A percentile compares a stretch with the other conserved stretches of the same genome.
Conservation (phyloP, 1,140 invertebrate species). For the Drosophila simulans region DNA sequence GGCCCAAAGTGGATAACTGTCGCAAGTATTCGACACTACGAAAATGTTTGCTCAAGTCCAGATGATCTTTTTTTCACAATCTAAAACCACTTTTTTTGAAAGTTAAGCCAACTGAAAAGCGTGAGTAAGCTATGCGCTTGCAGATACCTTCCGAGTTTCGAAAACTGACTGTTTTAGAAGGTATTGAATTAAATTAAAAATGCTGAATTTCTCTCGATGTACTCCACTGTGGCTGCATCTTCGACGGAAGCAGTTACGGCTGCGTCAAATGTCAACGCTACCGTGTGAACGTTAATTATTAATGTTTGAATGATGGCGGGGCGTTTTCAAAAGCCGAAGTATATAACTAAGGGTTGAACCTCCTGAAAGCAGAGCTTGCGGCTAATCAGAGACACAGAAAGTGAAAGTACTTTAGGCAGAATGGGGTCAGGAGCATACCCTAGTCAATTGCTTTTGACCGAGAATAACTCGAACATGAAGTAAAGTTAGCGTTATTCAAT, state of each 20-base stretch:
- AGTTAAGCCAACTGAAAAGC: no score
- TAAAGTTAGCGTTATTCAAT: slow-evolving; percentile 16
- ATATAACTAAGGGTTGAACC: background rate
- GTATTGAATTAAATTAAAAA: no score
- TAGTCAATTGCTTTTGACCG: slow-evolving; percentile 8
- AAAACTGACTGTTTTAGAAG: no score
- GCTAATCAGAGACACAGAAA: slow-evolving; percentile 46
- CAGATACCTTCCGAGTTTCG: no score
- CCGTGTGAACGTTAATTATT: slow-evolving; percentile 63
- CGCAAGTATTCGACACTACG: slow-evolving; percentile 13
- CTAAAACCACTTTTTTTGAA: no score
- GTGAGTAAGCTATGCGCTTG: no score
- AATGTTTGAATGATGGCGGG: slow-evolving; percentile 56
- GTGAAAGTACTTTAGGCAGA: slow-evolving; percentile 25
- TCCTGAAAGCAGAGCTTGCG: slow-evolving; percentile 32
- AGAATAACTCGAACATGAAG: slow-evolving; percentile 23
- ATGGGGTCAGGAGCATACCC: slow-evolving; percentile 31
- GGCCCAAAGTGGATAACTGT: slow-evolving; percentile 38
- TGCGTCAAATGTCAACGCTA: slow-evolving; percentile 58
- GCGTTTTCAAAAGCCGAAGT: slow-evolving; percentile 37
- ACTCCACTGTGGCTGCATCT: slow-evolving; percentile 14
- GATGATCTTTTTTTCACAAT: background rate
- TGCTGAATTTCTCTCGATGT: background rate
- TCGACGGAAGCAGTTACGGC: slow-evolving; percentile 24
- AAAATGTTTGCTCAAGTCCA: background rate